A percentile compares a stretch with the other conserved stretches of the same genome.
Conservation (phyloP, 2,888 invertebrate species). For the Rhabditophanes sp. region DNA sequence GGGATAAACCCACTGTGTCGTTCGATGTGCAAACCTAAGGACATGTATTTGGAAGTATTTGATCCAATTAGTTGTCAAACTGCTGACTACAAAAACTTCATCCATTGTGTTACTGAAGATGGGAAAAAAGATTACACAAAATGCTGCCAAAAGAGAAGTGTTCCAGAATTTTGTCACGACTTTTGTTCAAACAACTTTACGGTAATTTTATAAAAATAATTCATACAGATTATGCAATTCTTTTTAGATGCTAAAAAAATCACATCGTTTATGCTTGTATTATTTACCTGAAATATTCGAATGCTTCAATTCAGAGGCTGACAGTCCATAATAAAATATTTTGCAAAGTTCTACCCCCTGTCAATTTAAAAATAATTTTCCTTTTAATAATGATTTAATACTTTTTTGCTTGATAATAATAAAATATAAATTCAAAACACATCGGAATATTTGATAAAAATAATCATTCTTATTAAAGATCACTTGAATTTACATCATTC, state of each 20-base stretch:
- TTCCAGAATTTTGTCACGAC: constrained; percentile 43
- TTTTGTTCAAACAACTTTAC: constrained; percentile 36
- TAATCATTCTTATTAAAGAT: too few species aligned
- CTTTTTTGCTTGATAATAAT: too few species aligned
- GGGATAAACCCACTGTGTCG: constrained; percentile 65
- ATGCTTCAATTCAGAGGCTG: constrained; percentile 39
- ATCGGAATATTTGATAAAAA: too few species aligned
- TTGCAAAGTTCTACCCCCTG: too few species aligned
- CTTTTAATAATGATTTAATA: too few species aligned
- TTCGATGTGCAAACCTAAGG: constrained; percentile 56
- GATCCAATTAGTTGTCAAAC: constrained; percentile 40
- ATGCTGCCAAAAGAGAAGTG: constrained; percentile 38
- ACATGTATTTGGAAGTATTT: constrained; percentile 33
- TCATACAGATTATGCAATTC: constrained; percentile 1
- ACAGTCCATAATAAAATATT: too few species aligned
- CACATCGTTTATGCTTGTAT: constrained; percentile 42
- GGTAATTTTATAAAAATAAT: constrained; percentile 9
- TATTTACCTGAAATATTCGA: constrained; percentile 43
- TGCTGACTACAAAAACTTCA: constrained; percentile 38
- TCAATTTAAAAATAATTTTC: too few species aligned
- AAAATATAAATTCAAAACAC: too few species aligned
- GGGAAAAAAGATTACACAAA: constrained; percentile 39
- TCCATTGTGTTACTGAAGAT: constrained; percentile 36
- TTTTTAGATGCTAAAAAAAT: constrained; percentile 28
- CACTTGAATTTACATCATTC: too few species aligned